These are phyloP conservation scores for Baronia brevicornis DNA, from an alignment of 2,888 invertebrate genomes.

Conservation along the genomic window DNA sequence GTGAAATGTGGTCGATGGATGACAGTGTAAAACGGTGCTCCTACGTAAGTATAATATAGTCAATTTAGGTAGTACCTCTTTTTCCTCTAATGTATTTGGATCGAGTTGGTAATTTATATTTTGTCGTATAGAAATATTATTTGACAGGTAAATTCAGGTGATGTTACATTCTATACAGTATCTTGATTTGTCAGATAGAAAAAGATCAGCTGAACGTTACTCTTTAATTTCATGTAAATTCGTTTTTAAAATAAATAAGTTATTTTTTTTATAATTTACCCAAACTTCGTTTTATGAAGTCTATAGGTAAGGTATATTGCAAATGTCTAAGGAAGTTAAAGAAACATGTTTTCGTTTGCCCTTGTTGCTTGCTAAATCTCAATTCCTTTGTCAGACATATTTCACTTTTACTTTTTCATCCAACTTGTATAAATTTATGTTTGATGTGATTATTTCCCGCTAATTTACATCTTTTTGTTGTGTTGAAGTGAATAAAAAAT, in stretches of 20 bases:
- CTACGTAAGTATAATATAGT: constrained; percentile 66
- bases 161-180: constrained; percentile 27
- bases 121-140: constrained; percentile 36
- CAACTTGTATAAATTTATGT: constrained; percentile 24
- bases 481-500: constrained; percentile 32
- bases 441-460: constrained; percentile 35
- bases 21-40: constrained; percentile 65
- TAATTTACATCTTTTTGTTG: constrained; percentile 34
- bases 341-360: constrained; percentile 61
- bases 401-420: constrained; percentile 65
- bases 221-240: too few species aligned
- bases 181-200: constrained; percentile 31
- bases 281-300: constrained; percentile 38
- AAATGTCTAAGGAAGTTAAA: constrained; percentile 26
- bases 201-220: too few species aligned
- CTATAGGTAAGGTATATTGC: constrained; percentile 34
- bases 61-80: constrained; percentile 29
- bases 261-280: constrained; percentile 47
- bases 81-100: constrained; percentile 17
- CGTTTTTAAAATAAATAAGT: constrained; percentile 38
- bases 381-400: constrained; percentile 62
- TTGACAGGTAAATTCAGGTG: constrained; percentile 29
- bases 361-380: constrained; percentile 68
- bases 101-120: constrained; percentile 23
- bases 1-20: constrained; percentile 71